A percentile compares a stretch with the other conserved stretches of the same genome.
Conservation (phyloP, 2,113 vertebrate genomes). For the Platichthys flesus region DNA sequence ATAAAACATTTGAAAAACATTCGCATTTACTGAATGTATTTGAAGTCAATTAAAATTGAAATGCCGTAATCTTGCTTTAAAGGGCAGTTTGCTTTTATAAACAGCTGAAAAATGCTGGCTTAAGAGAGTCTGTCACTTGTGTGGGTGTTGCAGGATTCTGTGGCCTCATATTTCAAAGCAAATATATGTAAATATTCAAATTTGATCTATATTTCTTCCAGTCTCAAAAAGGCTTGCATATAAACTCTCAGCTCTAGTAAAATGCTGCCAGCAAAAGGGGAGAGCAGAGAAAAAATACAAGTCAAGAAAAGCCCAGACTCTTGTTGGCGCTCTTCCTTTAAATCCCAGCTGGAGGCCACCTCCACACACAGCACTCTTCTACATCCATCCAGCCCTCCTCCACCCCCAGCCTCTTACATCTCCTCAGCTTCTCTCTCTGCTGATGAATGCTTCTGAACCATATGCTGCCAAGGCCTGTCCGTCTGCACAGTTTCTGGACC, state of each 20-base stretch:
- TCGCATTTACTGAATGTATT: neutral
- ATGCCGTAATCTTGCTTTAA: slow-evolving; percentile 10
- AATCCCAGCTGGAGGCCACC: slow-evolving; percentile 39
- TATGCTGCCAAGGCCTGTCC: neutral
- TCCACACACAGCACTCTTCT: slow-evolving; percentile 44
- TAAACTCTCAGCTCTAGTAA: slow-evolving; percentile 16
- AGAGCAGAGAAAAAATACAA: slow-evolving; percentile 16
- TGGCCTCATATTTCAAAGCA: slow-evolving; percentile 29
- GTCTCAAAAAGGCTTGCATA: slow-evolving; percentile 26
- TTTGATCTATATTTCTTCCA: slow-evolving; percentile 19
- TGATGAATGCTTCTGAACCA: neutral
- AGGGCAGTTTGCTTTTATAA: slow-evolving; percentile 15
- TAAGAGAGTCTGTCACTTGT: slow-evolving; percentile 23
- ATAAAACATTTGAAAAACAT: neutral
- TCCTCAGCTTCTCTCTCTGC: slow-evolving; percentile 17
- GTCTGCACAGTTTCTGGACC: slow-evolving; percentile 1
- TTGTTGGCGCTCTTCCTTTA: slow-evolving; percentile 25
- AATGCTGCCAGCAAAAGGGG: slow-evolving; percentile 15
- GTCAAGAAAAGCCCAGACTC: slow-evolving; percentile 31
- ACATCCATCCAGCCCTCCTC: slow-evolving; percentile 8
- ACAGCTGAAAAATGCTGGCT: neutral
- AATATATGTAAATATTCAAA: slow-evolving; percentile 46
- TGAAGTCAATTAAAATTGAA: neutral
- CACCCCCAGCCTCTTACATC: slow-evolving; percentile 8
- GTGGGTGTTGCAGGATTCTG: slow-evolving; percentile 35